Evolutionary conservation across 2,888 invertebrate species (phyloP).

Genomic region (Lamproptera curius): DNA sequence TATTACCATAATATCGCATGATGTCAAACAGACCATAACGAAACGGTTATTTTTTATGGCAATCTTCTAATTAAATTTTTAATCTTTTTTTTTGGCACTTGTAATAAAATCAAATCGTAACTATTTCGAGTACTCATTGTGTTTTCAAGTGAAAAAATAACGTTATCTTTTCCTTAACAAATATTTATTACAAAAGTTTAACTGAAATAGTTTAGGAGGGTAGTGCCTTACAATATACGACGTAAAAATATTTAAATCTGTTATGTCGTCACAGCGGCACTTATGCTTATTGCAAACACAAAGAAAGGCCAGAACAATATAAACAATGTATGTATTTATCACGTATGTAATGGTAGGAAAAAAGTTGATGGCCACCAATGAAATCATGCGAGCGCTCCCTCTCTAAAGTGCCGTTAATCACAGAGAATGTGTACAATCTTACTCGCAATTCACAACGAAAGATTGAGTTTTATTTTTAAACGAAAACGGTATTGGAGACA

Average conservation of each 20-base stretch:
- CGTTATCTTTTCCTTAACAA: too few relatives aligned
- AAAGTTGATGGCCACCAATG: conserved; percentile 33
- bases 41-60: conserved; percentile 46
- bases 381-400: conserved; percentile 50
- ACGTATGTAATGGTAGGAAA: conserved; percentile 30
- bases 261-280: background rate
- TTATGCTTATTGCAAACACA: conserved; percentile 6
- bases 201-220: conserved; percentile 1
- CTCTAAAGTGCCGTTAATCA: conserved; percentile 41
- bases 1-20: conserved; percentile 68
- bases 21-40: conserved; percentile 55
- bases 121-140: too few relatives aligned
- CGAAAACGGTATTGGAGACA: background rate
- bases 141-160: too few relatives aligned
- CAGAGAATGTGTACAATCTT: conserved; percentile 26
- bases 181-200: background rate
- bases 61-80: conserved; percentile 21
- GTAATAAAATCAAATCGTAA: too few relatives aligned
- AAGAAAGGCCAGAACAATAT: conserved; percentile 24
- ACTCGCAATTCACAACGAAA: background rate
- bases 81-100: background rate
- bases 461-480: background rate
- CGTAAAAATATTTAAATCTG: background rate
- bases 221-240: background rate
- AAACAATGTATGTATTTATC: conserved; percentile 20